Conservation (phyloP, 2,888 invertebrate species). For the Metopia argyrocephala region DNA sequence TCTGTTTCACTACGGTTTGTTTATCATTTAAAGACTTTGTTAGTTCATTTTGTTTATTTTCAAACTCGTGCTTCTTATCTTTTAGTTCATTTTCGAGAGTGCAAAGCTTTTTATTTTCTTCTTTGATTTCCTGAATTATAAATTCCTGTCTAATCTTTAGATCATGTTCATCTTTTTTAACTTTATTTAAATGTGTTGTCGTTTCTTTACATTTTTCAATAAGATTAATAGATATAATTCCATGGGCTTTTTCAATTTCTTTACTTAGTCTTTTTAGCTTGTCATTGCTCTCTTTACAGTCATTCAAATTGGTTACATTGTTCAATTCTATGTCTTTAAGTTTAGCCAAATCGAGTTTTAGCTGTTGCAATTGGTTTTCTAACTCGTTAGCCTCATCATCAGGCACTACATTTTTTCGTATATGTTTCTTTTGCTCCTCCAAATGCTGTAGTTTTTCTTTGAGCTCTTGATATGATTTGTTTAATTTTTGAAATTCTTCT, state of each 20-base stretch:
- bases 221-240: constrained; percentile 62
- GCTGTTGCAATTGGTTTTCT: constrained; percentile 49
- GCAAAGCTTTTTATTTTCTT: constrained; percentile 27
- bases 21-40: constrained; percentile 22
- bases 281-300: constrained; percentile 64
- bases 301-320: constrained; percentile 53
- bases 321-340: constrained; percentile 44
- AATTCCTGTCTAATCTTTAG: constrained; percentile 13
- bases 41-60: constrained; percentile 14
- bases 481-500: constrained; percentile 59
- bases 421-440: constrained; percentile 62
- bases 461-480: constrained; percentile 59
- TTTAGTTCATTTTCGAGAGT: constrained; percentile 42
- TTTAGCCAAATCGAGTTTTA: constrained; percentile 64
- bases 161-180: background rate
- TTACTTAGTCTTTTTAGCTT: constrained; percentile 52
- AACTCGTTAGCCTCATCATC: constrained; percentile 68
- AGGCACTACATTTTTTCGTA: constrained; percentile 68
- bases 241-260: constrained; percentile 63
- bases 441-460: constrained; percentile 59
- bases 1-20: constrained; percentile 42
- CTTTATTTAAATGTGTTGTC: constrained; percentile 32
- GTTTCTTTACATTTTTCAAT: constrained; percentile 64
- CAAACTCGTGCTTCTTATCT: constrained; percentile 20
- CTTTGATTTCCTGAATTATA: constrained; percentile 38